Conservation (phyloP, 2,888 invertebrate species). For the Limenitis camilla region DNA sequence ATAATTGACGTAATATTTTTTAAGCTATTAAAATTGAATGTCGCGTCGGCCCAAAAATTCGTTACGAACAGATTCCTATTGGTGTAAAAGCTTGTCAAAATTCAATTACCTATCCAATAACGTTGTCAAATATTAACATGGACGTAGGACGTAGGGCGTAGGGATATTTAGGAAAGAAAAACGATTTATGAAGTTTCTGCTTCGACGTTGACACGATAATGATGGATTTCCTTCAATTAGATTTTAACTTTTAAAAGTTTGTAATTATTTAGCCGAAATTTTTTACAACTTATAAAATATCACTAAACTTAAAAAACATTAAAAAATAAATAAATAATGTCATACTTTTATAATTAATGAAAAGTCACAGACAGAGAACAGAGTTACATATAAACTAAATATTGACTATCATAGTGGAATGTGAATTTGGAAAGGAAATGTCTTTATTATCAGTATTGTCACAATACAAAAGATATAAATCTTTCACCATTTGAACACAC, state of each 20-base stretch:
- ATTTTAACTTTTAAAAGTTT: background rate
- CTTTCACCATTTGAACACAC: no score
- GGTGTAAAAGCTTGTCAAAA: slow-evolving; percentile 32
- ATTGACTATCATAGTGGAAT: no score
- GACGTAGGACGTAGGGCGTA: slow-evolving; percentile 9
- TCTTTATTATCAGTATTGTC: no score
- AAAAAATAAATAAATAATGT: no score
- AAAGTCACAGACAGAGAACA: no score
- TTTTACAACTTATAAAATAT: no score
- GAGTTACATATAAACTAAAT: no score
- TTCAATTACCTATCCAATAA: slow-evolving; percentile 35
- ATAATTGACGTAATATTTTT: slow-evolving; percentile 2
- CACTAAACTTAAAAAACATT: no score
- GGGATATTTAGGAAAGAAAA: slow-evolving; percentile 19
- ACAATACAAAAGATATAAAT: no score
- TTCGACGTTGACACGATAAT: background rate
- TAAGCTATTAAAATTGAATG: slow-evolving; percentile 17
- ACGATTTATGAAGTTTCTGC: slow-evolving; percentile 9
- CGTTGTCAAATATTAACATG: slow-evolving; percentile 30
- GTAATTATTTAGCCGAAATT: background rate
- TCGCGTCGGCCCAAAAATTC: slow-evolving; percentile 17
- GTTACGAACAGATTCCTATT: slow-evolving; percentile 22
- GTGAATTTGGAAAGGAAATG: no score
- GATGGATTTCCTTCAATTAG: background rate
- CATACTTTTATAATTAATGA: no score